Base-by-base conservation (phyloP, 2,888 invertebrate genomes). In the Branchipolynoe longqiensis region DNA sequence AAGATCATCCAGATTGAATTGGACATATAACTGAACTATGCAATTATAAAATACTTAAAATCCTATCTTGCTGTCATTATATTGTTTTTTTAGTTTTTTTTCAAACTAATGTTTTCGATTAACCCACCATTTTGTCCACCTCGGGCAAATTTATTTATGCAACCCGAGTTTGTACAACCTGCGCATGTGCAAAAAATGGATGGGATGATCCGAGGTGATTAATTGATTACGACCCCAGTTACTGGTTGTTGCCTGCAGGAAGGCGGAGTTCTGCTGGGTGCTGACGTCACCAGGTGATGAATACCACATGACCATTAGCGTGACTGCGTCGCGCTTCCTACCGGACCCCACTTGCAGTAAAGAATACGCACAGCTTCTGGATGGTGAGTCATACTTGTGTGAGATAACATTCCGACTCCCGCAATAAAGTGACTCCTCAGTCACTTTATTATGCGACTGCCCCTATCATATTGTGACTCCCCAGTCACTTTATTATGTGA, bases 381-480 rank as follows among this genome's bases (percentile, higher is more conserved):
- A 78, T 25, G 78, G 78, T 78, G 4, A 41, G 54, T 78, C 1
- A n/a, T n/a, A n/a, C n/a, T n/a, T n/a, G n/a, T n/a, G n/a, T n/a
- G n/a, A n/a, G n/a, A n/a, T 6, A 8, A 62, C 12, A 28, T 22
- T 14, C 6, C 8, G 8, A 25, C 8, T 25, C 62, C n/a, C 62
- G 28, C n/a, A n/a, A n/a, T n/a, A n/a, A n/a, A n/a, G n/a, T n/a
- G n/a, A n/a, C n/a, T n/a, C n/a, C n/a, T n/a, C n/a, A n/a, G n/a
- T n/a, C n/a, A n/a, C n/a, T n/a, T n/a, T n/a, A n/a, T n/a, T n/a
- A n/a, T n/a, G n/a, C n/a, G n/a, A n/a, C n/a, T n/a, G n/a, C n/a
- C n/a, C n/a, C n/a, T n/a, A n/a, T n/a, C n/a, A n/a, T n/a, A n/a
- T n/a, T n/a, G n/a, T n/a, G n/a, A n/a, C n/a, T n/a, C n/a, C n/a